Base-by-base conservation (phyloP, 2,888 invertebrate genomes). In the Hedychridium roseum region DNA sequence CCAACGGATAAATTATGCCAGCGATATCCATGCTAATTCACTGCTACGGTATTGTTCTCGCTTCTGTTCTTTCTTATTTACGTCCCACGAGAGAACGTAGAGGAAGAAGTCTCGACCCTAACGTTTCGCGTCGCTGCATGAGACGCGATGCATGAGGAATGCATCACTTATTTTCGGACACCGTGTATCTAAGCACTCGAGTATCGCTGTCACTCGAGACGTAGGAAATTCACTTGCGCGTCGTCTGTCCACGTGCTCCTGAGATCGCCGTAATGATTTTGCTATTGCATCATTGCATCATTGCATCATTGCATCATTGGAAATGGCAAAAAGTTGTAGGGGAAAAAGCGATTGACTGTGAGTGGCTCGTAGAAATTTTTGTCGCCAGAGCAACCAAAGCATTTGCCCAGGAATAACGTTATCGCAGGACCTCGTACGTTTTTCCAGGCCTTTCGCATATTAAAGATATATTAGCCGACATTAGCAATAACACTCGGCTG, bases 401-500 rank as follows among this genome's bases (percentile, higher is more conserved):
- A n/a, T n/a, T n/a, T n/a, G n/a, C n/a, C n/a, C n/a, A n/a, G n/a
- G n/a, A n/a, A n/a, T n/a, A n/a, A n/a, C n/a, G n/a, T n/a, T n/a
- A n/a, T n/a, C n/a, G n/a, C n/a, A n/a, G n/a, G n/a, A n/a, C n/a
- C n/a, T n/a, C n/a, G n/a, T n/a, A n/a, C n/a, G n/a, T n/a, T n/a
- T n/a, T n/a, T n/a, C n/a, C n/a, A n/a, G n/a, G n/a, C n/a, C n/a
- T n/a, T n/a, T n/a, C n/a, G n/a, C n/a, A n/a, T n/a, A n/a, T n/a
- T n/a, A n/a, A n/a, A n/a, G n/a, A n/a, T n/a, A n/a, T 23, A 16
- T 41, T 7, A 38, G 16, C 26, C 42, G 51, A 47, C 51, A 46
- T 60, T 53, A 48, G 38, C 57, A 50, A 50, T 61, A 50, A 48
- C 49, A 28, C 36, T 48, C 28, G 20, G 11, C n/a, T 43, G 27